Percentiles rank a stretch among this genome's conserved stretches.
phyloP scores from a whole-genome alignment of 23 tunicate genomes.

The Diplosoma virens region DNA sequence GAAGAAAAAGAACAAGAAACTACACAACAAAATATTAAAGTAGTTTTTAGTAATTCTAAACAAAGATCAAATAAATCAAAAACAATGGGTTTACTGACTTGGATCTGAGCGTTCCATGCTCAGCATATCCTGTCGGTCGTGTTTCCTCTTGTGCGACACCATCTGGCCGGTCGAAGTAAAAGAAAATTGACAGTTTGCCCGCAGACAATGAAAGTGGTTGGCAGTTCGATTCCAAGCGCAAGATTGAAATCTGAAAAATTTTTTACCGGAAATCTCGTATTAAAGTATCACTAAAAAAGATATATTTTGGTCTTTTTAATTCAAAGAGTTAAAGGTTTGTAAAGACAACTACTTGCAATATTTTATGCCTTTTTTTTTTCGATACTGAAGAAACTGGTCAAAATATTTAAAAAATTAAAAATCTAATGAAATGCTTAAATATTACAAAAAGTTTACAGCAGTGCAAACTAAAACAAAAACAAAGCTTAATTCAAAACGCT shows the following conservation, averaged over 20 bases:
- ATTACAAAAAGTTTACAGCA: too few species aligned
- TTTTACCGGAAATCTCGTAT: not conserved
- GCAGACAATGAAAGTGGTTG: constrained; percentile 88
- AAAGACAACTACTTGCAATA: too few species aligned
- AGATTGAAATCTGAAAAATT: constrained; percentile 37
- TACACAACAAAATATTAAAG: not conserved
- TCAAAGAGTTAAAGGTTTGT: too few species aligned
- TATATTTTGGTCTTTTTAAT: too few species aligned
- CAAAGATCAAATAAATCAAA: not conserved
- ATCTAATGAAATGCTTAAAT: too few species aligned
- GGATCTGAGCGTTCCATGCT: not conserved
- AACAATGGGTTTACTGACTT: not conserved
- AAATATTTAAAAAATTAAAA: too few species aligned
- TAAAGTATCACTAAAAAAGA: not conserved
- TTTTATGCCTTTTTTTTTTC: too few species aligned
- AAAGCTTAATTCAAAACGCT: too few species aligned
- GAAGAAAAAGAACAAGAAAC: not conserved
- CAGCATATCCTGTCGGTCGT: constrained; percentile 62
- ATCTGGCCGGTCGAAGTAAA: constrained; percentile 92
- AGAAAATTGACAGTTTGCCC: constrained; percentile 64
- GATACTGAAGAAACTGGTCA: too few species aligned
- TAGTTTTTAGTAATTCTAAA: not conserved
- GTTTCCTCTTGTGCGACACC: constrained; percentile 92
- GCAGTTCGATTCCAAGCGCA: constrained; percentile 86
- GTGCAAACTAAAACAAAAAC: too few species aligned